A percentile compares a stretch with the other conserved stretches of the same genome.
Conservation (phyloP, 2,888 invertebrate species). For the Parelbella ahira region DNA sequence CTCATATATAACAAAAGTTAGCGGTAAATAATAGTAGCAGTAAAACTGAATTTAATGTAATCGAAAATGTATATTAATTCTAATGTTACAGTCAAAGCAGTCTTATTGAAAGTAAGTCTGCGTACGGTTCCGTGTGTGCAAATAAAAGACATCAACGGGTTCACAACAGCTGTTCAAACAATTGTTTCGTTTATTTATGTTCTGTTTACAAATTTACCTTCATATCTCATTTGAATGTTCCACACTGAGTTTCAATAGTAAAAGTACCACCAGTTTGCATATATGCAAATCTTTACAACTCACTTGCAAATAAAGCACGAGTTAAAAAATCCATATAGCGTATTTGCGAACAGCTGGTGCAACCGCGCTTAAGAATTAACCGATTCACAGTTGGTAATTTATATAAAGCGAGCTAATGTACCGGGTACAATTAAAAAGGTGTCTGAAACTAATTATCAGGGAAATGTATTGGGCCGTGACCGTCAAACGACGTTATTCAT, state of each 20-base stretch:
- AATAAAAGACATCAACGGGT: constrained; percentile 22
- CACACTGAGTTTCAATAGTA: constrained; percentile 16
- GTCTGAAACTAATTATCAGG: constrained; percentile 24
- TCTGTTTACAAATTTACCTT: constrained; percentile 22
- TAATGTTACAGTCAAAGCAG: too few species aligned
- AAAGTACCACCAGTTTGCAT: constrained; percentile 16
- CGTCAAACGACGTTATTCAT: constrained; percentile 24
- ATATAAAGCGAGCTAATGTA: constrained; percentile 20
- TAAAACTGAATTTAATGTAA: too few species aligned
- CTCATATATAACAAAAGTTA: too few species aligned
- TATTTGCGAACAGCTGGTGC: constrained; percentile 21
- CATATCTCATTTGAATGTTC: constrained; percentile 24
- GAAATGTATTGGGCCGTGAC: constrained; percentile 19
- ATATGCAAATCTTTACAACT: constrained; percentile 23
- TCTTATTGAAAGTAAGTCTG: constrained; percentile 6
- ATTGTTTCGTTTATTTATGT: constrained; percentile 10
- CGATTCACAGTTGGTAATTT: constrained; percentile 20
- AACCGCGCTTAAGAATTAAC: constrained; percentile 10
- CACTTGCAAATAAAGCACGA: constrained; percentile 13
- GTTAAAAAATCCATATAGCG: constrained; percentile 22
- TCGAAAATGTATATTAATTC: too few species aligned
- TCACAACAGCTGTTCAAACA: constrained; percentile 19
- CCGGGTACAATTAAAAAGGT: constrained; percentile 22
- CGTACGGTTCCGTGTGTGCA: constrained; percentile 6
- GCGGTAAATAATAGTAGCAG: too few species aligned